phyloP scores from a whole-genome alignment of 1,140 invertebrate species.

The Meteorus sp. region DNA sequence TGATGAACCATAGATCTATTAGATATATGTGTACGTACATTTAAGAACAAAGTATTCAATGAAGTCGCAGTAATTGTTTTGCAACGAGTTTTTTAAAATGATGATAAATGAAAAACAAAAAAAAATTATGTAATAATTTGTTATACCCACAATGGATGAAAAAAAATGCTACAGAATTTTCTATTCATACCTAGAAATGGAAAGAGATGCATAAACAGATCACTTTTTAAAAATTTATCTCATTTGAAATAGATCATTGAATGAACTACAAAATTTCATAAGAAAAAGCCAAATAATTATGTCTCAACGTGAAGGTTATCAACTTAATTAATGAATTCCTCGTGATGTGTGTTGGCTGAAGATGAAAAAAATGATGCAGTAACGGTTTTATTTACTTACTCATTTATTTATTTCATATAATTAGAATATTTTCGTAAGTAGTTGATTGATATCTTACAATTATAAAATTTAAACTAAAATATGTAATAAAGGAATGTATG shows the following conservation, averaged over 20 bases:
- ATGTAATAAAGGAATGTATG: conserved; percentile 11
- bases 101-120: neutral
- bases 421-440: conserved; percentile 12
- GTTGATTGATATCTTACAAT: conserved; percentile 8
- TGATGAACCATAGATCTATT: conserved; percentile 2
- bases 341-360: neutral
- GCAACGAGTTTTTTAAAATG: conserved; percentile 13
- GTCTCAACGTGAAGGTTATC: no score
- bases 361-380: neutral
- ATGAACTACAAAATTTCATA: no score
- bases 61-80: conserved; percentile 9
- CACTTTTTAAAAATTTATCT: no score
- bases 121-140: neutral
- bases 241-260: no score
- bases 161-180: neutral
- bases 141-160: neutral
- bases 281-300: no score
- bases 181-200: neutral
- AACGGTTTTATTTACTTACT: neutral
- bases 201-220: neutral
- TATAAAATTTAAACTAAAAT: neutral
- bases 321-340: neutral
- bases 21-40: neutral
- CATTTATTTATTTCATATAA: conserved; percentile 3
- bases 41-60: neutral